Conservation (phyloP, 2,797 vertebrate species). For the Luscinia megarhynchos region DNA sequence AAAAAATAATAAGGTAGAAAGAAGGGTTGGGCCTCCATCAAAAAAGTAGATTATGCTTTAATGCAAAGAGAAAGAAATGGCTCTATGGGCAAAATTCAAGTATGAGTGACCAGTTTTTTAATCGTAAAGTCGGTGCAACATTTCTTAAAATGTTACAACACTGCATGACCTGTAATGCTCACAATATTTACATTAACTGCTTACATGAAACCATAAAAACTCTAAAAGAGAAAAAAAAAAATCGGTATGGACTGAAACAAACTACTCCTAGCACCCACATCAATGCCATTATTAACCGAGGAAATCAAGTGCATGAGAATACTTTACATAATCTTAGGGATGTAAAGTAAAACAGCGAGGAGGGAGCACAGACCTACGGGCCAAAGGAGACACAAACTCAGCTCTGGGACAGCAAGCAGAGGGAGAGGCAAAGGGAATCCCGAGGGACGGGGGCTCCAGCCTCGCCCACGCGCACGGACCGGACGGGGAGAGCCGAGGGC, state of each 20-base stretch:
- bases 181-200: conserved; percentile 96
- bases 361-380: conserved; percentile 83
- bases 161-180: conserved; percentile 94
- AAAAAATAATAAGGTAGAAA: conserved; percentile 74
- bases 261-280: conserved; percentile 86
- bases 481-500: not conserved
- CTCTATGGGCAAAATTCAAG: conserved; percentile 84
- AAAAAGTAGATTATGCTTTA: conserved; percentile 75
- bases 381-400: not conserved
- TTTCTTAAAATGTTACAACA: conserved; percentile 95
- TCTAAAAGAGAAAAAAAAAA: conserved; percentile 69
- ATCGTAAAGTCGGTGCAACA: conserved; percentile 97
- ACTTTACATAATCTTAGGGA: conserved; percentile 84
- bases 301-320: conserved; percentile 86
- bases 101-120: conserved; percentile 96
- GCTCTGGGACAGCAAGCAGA: not conserved
- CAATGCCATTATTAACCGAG: conserved; percentile 76
- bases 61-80: conserved; percentile 80
- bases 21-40: conserved; percentile 75
- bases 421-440: not conserved
- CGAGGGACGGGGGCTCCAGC: not conserved
- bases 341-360: conserved; percentile 86
- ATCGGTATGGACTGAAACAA: conserved; percentile 81
- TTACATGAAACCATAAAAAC: conserved; percentile 88
- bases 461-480: not conserved